Evolutionary conservation across 2,888 invertebrate genomes (phyloP).

Genomic region (Agrochola circellaris): DNA sequence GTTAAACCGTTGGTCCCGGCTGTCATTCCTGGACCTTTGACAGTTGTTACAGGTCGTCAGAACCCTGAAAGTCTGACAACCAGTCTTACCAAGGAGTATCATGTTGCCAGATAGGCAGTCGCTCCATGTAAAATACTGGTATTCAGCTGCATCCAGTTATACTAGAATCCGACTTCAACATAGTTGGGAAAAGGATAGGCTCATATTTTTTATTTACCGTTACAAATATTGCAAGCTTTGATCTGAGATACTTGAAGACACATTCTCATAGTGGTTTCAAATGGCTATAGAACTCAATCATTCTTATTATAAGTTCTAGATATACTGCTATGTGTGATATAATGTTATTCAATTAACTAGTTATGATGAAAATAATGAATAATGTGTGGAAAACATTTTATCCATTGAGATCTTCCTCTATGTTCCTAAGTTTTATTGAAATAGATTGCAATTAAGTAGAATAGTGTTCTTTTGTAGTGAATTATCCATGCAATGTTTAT

Average conservation of each 20-base stretch:
- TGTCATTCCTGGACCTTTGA: no score
- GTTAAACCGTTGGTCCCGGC: not conserved
- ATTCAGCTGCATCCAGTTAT: no score
- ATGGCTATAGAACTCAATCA: constrained; percentile 48
- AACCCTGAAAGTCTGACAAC: no score
- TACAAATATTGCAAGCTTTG: no score
- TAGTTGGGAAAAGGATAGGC: no score
- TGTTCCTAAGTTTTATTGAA: constrained; percentile 66
- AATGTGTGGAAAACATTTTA: constrained; percentile 56
- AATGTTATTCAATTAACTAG: constrained; percentile 66
- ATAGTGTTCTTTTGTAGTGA: constrained; percentile 45
- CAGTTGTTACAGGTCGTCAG: no score
- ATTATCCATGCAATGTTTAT: constrained; percentile 64
- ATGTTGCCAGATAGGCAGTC: no score
- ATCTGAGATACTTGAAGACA: no score
- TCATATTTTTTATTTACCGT: no score
- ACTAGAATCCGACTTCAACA: no score
- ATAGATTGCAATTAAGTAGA: constrained; percentile 57
- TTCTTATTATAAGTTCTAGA: constrained; percentile 56
- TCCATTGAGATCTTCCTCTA: constrained; percentile 59
- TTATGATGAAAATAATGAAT: constrained; percentile 58
- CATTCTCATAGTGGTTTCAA: constrained; percentile 1
- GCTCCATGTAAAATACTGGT: no score
- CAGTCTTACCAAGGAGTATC: no score
- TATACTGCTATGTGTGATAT: constrained; percentile 70